phyloP scores from a whole-genome alignment of 1,140 invertebrate species.

The Atta colombica region DNA sequence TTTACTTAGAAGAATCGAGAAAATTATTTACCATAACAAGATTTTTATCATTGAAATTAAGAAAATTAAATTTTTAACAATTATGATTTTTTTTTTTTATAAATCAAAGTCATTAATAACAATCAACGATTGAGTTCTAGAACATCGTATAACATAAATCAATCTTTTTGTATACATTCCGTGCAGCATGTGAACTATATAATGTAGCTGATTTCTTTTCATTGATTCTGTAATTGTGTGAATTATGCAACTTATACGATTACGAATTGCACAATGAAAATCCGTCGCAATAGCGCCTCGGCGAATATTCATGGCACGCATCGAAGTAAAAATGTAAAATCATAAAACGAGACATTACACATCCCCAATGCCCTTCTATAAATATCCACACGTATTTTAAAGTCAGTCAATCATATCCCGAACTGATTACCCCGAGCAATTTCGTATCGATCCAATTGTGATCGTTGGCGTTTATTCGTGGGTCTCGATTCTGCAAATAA shows the following conservation, averaged over 20 bases:
- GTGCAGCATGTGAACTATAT: neutral
- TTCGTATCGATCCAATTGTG: constrained; percentile 62
- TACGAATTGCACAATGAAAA: constrained; percentile 30
- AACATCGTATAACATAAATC: neutral
- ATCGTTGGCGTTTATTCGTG: constrained; percentile 44
- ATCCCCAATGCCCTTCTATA: constrained; percentile 74
- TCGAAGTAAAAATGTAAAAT: constrained; percentile 64
- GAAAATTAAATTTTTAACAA: neutral
- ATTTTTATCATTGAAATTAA: neutral
- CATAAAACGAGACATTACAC: constrained; percentile 77
- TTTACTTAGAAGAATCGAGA: neutral
- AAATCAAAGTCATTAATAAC: neutral
- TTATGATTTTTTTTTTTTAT: neutral
- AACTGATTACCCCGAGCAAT: constrained; percentile 72
- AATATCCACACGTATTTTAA: constrained; percentile 76
- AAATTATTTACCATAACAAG: neutral
- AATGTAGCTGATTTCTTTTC: constrained; percentile 24
- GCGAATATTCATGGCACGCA: neutral
- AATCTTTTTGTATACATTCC: neutral
- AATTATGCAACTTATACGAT: constrained; percentile 23
- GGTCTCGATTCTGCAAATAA: constrained; percentile 44
- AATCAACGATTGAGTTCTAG: neutral
- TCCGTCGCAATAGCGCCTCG: neutral
- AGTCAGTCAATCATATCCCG: constrained; percentile 75
- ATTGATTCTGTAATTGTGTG: constrained; percentile 12